Conservation (phyloP, 2,113 vertebrate species). For the Callipepla squamata region DNA sequence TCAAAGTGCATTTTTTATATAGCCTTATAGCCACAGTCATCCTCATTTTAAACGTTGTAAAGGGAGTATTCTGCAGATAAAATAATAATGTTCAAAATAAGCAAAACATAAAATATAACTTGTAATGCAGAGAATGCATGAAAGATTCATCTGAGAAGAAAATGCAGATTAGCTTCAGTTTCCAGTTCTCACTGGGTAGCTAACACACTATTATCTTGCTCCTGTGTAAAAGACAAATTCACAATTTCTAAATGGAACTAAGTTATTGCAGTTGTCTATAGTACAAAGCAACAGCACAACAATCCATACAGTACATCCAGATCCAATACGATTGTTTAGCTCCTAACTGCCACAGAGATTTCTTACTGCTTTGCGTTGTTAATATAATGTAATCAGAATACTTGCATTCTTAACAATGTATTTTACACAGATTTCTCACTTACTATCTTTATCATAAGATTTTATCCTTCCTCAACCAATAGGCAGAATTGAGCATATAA, state of each 20-base stretch:
- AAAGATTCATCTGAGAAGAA: neutral
- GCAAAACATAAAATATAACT: neutral
- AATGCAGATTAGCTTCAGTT: neutral
- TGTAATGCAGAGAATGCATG: fast-evolving
- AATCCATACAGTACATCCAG: neutral
- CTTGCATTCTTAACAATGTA: neutral
- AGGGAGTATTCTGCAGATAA: neutral
- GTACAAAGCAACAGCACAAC: neutral
- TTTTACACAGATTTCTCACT: neutral
- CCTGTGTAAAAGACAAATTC: neutral
- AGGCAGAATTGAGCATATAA: neutral
- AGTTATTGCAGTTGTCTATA: neutral
- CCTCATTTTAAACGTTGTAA: neutral
- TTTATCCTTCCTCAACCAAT: neutral
- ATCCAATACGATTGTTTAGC: neutral
- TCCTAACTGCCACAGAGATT: fast-evolving
- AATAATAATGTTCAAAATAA: neutral
- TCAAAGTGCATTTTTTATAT: neutral
- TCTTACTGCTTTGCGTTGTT: neutral
- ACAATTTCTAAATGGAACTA: neutral
- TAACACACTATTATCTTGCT: neutral
- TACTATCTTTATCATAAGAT: neutral
- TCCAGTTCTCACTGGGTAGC: neutral
- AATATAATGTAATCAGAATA: neutral
- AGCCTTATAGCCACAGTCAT: neutral